Percentiles rank a stretch among this genome's conserved stretches.
Evolutionary conservation across 2,888 invertebrate species (phyloP).

Genomic region (Rhaphigaster nebulosa): DNA sequence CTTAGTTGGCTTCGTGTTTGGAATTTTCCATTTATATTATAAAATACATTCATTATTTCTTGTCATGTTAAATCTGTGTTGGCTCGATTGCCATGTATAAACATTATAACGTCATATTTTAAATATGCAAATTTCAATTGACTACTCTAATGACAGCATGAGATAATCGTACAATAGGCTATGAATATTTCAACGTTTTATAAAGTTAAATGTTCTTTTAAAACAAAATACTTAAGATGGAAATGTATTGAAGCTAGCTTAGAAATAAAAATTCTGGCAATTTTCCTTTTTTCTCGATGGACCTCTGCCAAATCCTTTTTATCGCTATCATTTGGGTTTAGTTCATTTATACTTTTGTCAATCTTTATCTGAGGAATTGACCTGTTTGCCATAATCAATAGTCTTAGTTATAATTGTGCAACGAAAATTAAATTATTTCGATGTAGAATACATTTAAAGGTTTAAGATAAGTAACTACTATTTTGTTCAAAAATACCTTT

Average conservation of each 20-base stretch:
- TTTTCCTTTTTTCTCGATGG: neutral
- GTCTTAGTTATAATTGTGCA: neutral
- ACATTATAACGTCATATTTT: too few species aligned
- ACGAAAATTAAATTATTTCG: neutral
- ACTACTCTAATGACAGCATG: too few species aligned
- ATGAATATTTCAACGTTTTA: neutral
- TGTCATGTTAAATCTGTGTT: too few species aligned
- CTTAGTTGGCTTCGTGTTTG: too few species aligned
- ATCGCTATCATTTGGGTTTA: neutral
- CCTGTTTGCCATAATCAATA: neutral
- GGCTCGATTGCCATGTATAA: too few species aligned
- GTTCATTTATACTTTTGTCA: neutral
- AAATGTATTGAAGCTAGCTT: neutral
- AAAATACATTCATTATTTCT: too few species aligned
- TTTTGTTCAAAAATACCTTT: too few species aligned
- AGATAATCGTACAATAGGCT: too few species aligned
- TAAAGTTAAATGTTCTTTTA: neutral
- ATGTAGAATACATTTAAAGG: neutral
- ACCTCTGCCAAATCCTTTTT: neutral
- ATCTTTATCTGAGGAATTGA: neutral
- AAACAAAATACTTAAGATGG: neutral
- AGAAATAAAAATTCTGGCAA: neutral
- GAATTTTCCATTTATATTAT: too few species aligned
- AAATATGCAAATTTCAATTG: too few species aligned
- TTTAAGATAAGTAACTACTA: too few species aligned